Conservation (phyloP, 2,888 invertebrate species). For the Ormia ochracea region DNA sequence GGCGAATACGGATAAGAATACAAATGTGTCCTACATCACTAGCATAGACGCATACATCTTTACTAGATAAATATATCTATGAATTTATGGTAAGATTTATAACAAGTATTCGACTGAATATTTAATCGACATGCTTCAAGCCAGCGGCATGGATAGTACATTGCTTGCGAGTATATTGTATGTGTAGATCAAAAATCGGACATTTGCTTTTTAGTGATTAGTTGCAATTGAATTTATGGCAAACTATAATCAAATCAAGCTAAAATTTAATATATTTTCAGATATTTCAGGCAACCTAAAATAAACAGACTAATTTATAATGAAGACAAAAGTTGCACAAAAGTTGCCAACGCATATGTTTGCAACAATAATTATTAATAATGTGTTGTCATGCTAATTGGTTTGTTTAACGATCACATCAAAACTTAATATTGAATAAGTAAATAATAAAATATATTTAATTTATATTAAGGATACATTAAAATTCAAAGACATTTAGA, state of each 20-base stretch:
- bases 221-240: slow-evolving; percentile 3
- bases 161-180: slow-evolving; percentile 1
- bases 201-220: slow-evolving; percentile 24
- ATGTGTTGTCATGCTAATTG: background rate
- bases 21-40: background rate
- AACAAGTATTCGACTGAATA: background rate
- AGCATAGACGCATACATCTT: background rate
- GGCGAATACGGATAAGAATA: too few relatives aligned
- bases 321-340: background rate
- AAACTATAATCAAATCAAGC: slow-evolving; percentile 18
- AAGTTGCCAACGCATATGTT: background rate
- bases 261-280: slow-evolving; percentile 16
- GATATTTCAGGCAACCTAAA: background rate
- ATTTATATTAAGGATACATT: background rate
- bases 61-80: background rate
- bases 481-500: too few relatives aligned
- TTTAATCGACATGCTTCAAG: slow-evolving; percentile 13
- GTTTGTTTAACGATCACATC: background rate
- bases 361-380: background rate
- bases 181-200: background rate
- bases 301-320: background rate
- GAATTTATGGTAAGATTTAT: background rate
- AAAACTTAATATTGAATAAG: background rate
- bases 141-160: background rate
- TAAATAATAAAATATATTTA: background rate